Conservation (phyloP, 2,888 invertebrate genomes). For the Parnassius orleans region DNA sequence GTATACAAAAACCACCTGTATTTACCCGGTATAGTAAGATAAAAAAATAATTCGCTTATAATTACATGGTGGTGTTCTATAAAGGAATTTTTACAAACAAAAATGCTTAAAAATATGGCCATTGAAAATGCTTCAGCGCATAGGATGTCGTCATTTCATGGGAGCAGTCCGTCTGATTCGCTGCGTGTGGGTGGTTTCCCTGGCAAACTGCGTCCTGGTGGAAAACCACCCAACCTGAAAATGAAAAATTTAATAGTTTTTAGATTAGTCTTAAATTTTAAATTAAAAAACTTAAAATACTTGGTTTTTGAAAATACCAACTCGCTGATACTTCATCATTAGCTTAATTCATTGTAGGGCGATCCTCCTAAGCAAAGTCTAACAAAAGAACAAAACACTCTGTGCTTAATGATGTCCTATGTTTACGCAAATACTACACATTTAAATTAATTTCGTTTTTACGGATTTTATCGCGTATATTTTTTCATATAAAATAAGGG, state of each 20-base stretch:
- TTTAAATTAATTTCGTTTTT: too few species aligned
- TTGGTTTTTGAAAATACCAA: too few species aligned
- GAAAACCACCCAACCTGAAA: slow-evolving; percentile 63
- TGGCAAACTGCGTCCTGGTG: slow-evolving; percentile 39
- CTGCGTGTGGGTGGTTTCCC: slow-evolving; percentile 55
- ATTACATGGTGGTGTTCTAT: slow-evolving; percentile 47
- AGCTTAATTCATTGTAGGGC: too few species aligned
- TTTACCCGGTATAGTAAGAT: slow-evolving; percentile 42
- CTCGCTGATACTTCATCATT: too few species aligned
- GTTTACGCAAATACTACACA: too few species aligned
- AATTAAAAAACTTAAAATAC: too few species aligned
- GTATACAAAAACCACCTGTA: slow-evolving; percentile 37
- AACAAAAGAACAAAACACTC: too few species aligned
- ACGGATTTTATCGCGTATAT: too few species aligned
- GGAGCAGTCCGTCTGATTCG: slow-evolving; percentile 61
- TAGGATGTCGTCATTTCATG: slow-evolving; percentile 51
- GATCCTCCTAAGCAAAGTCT: too few species aligned
- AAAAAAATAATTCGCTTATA: slow-evolving; percentile 62
- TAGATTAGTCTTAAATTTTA: neutral
- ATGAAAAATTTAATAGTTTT: neutral
- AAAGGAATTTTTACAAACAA: slow-evolving; percentile 44
- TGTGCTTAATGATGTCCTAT: too few species aligned
- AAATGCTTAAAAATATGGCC: slow-evolving; percentile 42
- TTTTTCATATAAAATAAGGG: too few species aligned
- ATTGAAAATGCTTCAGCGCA: slow-evolving; percentile 32